phyloP scores from a whole-genome alignment of 2,888 invertebrate species.

The Nymphalis polychloros region DNA sequence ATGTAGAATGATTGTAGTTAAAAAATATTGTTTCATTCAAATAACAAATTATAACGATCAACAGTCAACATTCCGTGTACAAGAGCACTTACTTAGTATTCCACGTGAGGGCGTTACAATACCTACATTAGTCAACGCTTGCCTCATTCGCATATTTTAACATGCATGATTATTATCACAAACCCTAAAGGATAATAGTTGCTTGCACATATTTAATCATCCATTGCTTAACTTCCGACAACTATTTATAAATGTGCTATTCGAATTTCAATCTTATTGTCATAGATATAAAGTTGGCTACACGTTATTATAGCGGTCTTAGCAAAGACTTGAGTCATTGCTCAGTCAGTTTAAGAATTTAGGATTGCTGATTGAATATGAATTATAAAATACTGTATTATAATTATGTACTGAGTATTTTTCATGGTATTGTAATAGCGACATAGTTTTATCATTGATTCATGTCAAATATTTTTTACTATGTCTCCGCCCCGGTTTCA shows the following conservation, averaged over 20 bases:
- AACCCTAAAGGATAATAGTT: slow-evolving; percentile 26
- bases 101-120: slow-evolving; percentile 42
- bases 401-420: slow-evolving; percentile 13
- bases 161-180: slow-evolving; percentile 23
- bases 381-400: slow-evolving; percentile 36
- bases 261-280: slow-evolving; percentile 23
- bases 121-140: slow-evolving; percentile 36
- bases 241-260: slow-evolving; percentile 19
- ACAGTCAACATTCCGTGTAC: slow-evolving; percentile 27
- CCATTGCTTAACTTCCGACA: slow-evolving; percentile 34
- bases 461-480: slow-evolving; percentile 1
- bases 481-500: too few species aligned
- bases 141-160: slow-evolving; percentile 22
- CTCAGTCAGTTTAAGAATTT: slow-evolving; percentile 41
- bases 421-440: slow-evolving; percentile 7
- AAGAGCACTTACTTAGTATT: slow-evolving; percentile 35
- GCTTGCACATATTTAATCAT: slow-evolving; percentile 22
- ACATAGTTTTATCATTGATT: not conserved
- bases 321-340: slow-evolving; percentile 39
- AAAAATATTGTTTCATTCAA: slow-evolving; percentile 7
- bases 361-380: slow-evolving; percentile 41
- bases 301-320: not conserved
- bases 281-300: slow-evolving; percentile 18
- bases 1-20: not conserved
- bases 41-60: slow-evolving; percentile 29